These are phyloP conservation scores for Dysidea cf. avara DNA, from an alignment of 37 sponge, comb jelly and placozoan genomes.

Conservation along the genomic window DNA sequence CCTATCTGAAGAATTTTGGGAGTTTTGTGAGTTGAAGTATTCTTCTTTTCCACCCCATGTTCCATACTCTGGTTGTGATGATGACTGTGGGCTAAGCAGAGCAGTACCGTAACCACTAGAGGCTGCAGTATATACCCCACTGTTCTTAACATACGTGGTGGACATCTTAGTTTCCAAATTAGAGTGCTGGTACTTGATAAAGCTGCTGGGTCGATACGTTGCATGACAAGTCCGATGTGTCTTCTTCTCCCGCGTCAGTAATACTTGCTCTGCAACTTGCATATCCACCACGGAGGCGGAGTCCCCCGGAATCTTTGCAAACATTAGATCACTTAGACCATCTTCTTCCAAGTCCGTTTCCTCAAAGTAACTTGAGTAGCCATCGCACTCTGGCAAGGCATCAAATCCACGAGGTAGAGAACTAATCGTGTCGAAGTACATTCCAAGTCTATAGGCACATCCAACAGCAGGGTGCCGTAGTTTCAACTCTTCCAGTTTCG, in stretches of 20 bases:
- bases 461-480: conserved; percentile 50
- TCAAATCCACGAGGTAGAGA: conserved; percentile 36
- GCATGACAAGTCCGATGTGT: too few species aligned
- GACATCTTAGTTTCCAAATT: too few species aligned
- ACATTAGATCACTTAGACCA: conserved; percentile 44
- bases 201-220: too few species aligned
- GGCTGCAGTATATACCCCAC: too few species aligned
- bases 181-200: too few species aligned
- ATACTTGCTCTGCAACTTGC: conserved; percentile 4
- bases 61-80: too few species aligned
- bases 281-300: conserved; percentile 66
- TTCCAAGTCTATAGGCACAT: conserved; percentile 59
- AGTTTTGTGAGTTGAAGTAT: too few species aligned
- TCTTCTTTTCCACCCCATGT: too few species aligned
- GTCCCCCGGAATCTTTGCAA: conserved; percentile 48
- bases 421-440: conserved; percentile 76
- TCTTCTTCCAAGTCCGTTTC: conserved; percentile 64
- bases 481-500: conserved; percentile 57
- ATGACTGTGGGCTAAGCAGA: too few species aligned
- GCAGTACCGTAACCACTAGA: too few species aligned
- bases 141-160: too few species aligned
- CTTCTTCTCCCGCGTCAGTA: background rate
- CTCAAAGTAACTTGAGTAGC: conserved; percentile 45
- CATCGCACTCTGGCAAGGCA: conserved; percentile 34
- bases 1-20: too few species aligned